phyloP scores from a whole-genome alignment of 2,113 vertebrate genomes.

The Salminus brasiliensis region DNA sequence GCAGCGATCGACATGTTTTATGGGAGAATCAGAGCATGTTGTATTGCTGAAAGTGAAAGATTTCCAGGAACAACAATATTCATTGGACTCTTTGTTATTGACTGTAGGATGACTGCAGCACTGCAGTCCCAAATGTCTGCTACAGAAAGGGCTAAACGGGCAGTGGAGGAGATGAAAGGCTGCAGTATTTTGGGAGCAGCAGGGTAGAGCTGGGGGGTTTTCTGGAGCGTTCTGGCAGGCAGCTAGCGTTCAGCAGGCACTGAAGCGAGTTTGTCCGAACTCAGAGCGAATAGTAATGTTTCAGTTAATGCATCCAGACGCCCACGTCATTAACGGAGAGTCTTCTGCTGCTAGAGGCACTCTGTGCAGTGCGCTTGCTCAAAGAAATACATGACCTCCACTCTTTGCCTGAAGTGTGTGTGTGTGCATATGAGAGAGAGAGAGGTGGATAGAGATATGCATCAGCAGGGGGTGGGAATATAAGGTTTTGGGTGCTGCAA shows the following conservation, averaged over 20 bases:
- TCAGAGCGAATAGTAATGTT: conserved; percentile 17
- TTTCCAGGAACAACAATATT: conserved; percentile 6
- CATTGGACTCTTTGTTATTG: background rate
- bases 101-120: background rate
- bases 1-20: background rate
- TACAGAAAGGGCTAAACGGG: conserved; percentile 16
- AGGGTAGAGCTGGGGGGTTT: background rate
- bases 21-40: background rate
- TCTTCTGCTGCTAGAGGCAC: conserved; percentile 28
- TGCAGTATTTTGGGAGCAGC: conserved; percentile 20
- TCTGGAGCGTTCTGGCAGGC: conserved; percentile 13
- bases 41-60: background rate
- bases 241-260: conserved; percentile 12
- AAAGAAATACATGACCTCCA: conserved; percentile 38
- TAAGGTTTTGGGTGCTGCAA: conserved; percentile 8
- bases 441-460: background rate
- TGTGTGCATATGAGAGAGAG: conserved; percentile 7
- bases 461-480: conserved; percentile 7
- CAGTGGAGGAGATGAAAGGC: conserved; percentile 15
- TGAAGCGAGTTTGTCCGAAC: conserved; percentile 24
- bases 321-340: conserved; percentile 33
- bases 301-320: conserved; percentile 17
- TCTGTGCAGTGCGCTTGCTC: conserved; percentile 6
- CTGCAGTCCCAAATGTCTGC: conserved; percentile 15
- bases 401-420: conserved; percentile 15